Conservation (phyloP, 2,888 invertebrate species). For the Drosophila infuscata region DNA sequence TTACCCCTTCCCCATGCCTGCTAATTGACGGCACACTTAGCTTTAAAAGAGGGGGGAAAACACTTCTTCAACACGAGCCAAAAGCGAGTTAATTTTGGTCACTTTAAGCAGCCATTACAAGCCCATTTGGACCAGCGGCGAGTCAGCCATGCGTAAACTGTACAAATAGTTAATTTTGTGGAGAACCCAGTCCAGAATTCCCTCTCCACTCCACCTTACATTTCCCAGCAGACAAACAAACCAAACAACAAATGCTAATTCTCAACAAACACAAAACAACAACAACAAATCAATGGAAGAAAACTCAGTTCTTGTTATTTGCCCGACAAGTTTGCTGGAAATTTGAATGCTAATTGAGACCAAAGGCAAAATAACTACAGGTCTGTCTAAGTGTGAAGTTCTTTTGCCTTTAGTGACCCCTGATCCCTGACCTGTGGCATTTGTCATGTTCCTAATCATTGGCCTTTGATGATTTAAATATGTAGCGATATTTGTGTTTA, state of each 20-base stretch:
- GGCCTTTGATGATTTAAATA: background rate
- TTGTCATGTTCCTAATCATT: background rate
- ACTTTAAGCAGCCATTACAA: constrained; percentile 70
- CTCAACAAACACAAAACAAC: constrained; percentile 27
- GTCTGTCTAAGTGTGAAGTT: background rate
- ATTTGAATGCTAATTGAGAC: constrained; percentile 54
- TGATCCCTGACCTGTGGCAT: constrained; percentile 34
- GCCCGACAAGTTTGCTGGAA: constrained; percentile 47
- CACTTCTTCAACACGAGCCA: constrained; percentile 56
- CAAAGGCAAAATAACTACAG: constrained; percentile 16
- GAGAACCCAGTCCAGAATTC: background rate
- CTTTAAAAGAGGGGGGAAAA: constrained; percentile 1
- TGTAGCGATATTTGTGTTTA: background rate
- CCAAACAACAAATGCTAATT: constrained; percentile 62
- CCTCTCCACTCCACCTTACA: background rate
- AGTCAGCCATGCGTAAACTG: constrained; percentile 65
- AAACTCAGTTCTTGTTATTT: constrained; percentile 50
- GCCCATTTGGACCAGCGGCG: constrained; percentile 26
- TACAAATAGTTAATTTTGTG: constrained; percentile 51
- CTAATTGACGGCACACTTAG: constrained; percentile 64
- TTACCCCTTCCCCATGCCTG: constrained; percentile 1
- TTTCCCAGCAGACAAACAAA: constrained; percentile 25
- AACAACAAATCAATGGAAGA: constrained; percentile 53
- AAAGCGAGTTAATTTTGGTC: constrained; percentile 65
- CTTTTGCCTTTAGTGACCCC: constrained; percentile 4